These are phyloP conservation scores for Paragorgia papillata DNA, from an alignment of 92 coral and sea anemone genomes.

Conservation along the genomic window DNA sequence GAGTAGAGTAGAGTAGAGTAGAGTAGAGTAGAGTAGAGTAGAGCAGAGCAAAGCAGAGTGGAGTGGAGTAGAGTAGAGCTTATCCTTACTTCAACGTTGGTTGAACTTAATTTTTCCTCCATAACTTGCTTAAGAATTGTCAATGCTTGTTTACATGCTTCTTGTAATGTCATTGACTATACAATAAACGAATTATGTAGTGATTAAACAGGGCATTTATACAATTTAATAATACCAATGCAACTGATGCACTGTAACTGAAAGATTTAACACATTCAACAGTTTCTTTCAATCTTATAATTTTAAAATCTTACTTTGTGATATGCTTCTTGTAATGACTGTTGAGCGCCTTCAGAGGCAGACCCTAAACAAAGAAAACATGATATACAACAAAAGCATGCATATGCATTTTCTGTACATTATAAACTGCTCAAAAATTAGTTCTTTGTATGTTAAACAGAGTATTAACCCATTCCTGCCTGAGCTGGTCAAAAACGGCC, in stretches of 20 bases:
- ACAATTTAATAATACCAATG: no score
- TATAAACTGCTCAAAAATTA: no score
- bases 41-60: background rate
- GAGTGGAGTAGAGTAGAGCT: background rate
- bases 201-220: no score
- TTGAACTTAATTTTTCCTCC: slow-evolving; percentile 98
- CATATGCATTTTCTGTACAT: no score
- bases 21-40: no score
- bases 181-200: slow-evolving; percentile 23
- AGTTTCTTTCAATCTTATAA: background rate
- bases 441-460: no score
- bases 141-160: slow-evolving; percentile 87
- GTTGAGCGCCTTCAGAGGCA: slow-evolving; percentile 99
- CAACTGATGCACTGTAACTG: no score
- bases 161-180: slow-evolving; percentile 94
- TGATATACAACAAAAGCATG: background rate
- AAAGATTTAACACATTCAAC: background rate
- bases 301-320: slow-evolving; percentile 67
- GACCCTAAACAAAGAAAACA: slow-evolving; percentile 70
- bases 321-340: slow-evolving; percentile 88
- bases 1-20: no score
- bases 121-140: slow-evolving; percentile 98
- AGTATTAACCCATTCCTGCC: no score
- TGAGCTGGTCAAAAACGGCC: no score
- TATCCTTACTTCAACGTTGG: slow-evolving; percentile 89